Base-by-base conservation (phyloP, 2,888 invertebrate species). In the Lepidocyrtinus sp. region DNA sequence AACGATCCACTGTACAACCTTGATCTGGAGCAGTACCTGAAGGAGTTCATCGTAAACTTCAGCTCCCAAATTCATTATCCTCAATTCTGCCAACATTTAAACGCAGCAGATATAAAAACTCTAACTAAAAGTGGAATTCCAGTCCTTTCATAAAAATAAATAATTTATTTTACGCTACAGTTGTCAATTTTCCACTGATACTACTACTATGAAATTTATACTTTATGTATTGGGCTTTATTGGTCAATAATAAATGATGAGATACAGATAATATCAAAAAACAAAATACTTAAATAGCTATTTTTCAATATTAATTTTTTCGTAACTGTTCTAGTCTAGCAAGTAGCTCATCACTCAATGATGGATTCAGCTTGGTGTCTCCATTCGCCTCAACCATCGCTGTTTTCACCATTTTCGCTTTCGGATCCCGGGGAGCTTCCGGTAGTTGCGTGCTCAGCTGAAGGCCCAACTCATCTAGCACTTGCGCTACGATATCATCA, bases 1-100 rank as follows among this genome's bases (percentile, higher is more conserved):
- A 90, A 90, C 83, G 93, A 93, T 88, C 92, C 93, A 0, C 89
- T 92, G 17, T 91, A 91, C 86, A 90, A 91, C 81, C 88, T 93
- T 24, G 91, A 93, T 86, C 89, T 93, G 82, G 90, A 91, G 87
- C 91, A 91, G 50, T 92, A 92, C 87, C 88, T 93, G 62, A 91
- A 91, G 1, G 92, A 93, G 85, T 93, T 93, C 87, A 87, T 93
- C 5, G 90, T 90, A 79, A 91, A 91, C 26, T 91, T 93, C 75
- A 91, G 92, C 3, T 91, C 90, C 61, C 92, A 92, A 87, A 92
- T 92, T 77, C 92, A 91, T 85, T 93, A 92, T 85, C 89, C 89
- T 1, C 90, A 90, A 84, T 93, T 93, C 87, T 89, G 89, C 67
- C 90, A 90, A 73, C 93, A 93, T 88, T 89, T 93, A 36, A 92